These are phyloP conservation scores for Pygoscelis adeliae DNA, from an alignment of 2,113 vertebrate species.

Conservation along the genomic window DNA sequence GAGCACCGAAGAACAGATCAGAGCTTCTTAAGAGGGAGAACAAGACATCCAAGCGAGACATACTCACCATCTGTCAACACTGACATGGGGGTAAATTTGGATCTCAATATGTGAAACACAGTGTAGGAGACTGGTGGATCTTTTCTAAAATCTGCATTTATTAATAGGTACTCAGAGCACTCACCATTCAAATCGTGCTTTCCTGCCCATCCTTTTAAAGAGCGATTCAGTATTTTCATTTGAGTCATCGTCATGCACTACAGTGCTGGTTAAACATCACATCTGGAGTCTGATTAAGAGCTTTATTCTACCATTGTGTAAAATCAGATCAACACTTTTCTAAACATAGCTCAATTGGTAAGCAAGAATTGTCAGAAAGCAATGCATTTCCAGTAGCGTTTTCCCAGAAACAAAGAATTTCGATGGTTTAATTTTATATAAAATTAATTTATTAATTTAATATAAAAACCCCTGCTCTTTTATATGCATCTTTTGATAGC, in stretches of 20 bases:
- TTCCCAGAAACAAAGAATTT: neutral
- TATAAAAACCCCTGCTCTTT: neutral
- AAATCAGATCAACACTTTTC: neutral
- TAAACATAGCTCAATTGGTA: neutral
- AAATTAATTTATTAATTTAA: too few species aligned
- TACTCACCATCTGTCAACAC: neutral
- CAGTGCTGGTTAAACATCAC: neutral
- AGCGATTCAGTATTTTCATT: neutral
- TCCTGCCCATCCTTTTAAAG: neutral
- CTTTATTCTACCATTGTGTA: neutral
- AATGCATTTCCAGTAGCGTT: neutral
- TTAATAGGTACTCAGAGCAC: neutral
- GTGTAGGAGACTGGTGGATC: neutral
- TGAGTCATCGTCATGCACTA: neutral
- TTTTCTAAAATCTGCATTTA: neutral
- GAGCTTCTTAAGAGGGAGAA: neutral
- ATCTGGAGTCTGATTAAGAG: neutral
- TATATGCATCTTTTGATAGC: neutral
- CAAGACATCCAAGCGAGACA: fast-evolving
- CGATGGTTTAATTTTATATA: neutral
- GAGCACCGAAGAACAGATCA: neutral
- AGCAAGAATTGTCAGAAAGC: neutral
- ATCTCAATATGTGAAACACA: neutral
- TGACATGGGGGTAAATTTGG: neutral
- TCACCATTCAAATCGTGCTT: fast-evolving